These are phyloP conservation scores for Vidua chalybeata DNA, from an alignment of 2,113 vertebrate genomes.

Conservation along the genomic window DNA sequence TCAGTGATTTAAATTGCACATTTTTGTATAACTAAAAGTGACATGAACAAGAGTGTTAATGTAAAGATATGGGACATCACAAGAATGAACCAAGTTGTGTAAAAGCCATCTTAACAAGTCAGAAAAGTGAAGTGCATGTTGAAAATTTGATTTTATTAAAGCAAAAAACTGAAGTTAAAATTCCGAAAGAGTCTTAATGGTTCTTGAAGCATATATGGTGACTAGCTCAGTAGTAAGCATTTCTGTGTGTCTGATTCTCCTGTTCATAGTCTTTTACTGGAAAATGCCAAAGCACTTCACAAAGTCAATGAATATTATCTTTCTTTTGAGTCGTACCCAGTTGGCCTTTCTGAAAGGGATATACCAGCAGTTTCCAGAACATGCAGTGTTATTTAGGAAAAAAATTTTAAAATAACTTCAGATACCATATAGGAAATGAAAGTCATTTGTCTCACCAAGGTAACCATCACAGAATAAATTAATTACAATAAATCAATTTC, in stretches of 20 bases:
- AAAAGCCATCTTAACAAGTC: background rate
- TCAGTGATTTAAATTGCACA: background rate
- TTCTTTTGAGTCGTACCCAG: background rate
- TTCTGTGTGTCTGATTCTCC: background rate
- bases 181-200: background rate
- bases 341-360: background rate
- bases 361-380: background rate
- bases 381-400: accelerated
- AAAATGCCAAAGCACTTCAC: background rate
- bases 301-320: background rate
- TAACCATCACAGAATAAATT: background rate
- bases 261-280: background rate
- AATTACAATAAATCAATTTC: background rate
- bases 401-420: background rate
- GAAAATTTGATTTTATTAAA: background rate
- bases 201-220: background rate
- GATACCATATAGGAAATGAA: background rate
- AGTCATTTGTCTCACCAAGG: background rate
- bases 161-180: background rate
- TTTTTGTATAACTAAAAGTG: background rate
- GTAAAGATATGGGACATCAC: background rate
- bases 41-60: background rate
- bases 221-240: background rate
- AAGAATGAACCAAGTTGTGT: background rate
- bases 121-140: background rate